Base-by-base conservation (phyloP, 2,797 vertebrate species). In the Zenarchopterus dispar region DNA sequence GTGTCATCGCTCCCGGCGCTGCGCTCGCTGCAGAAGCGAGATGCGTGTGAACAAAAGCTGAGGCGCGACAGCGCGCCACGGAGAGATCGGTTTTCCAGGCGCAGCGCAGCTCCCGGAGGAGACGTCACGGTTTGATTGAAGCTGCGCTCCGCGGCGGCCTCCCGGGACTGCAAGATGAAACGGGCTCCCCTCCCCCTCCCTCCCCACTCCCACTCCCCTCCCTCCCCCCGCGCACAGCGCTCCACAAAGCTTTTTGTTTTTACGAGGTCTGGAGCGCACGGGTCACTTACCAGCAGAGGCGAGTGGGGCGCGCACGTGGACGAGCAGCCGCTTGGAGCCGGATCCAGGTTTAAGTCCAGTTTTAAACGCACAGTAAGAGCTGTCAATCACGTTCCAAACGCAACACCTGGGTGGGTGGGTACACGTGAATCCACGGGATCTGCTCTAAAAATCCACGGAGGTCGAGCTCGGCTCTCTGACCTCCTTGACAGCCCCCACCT, bases 71-170 rank as follows among this genome's bases (percentile, higher is more conserved):
- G 75, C 78, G 84, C 83, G 84, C 82, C 77, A 83, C 81, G 85
- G 67, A 81, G 80, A 86, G 92, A 91, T 94, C 91, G 84, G 83
- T 88, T 94, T 93, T 91, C 93, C 85, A 87, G 87, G 87, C 90
- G 82, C 87, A 84, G 85, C 88, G 83, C 82, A 79, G 90, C 91
- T 93, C 92, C 89, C 90, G 82, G 90, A 86, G 90, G 91, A 93
- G 92, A 93, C 91, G 92, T 93, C 92, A 93, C 92, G 89, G 91
- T 92, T 92, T 93, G 92, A 93, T 93, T 93, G 92, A 93, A 94
- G 92, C 88, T 90, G 78, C 82, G 88, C 90, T 90, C 85, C 85
- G 88, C 75, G 85, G 87, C 80, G 88, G 86, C 87, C 88, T 89
- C 93, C 85, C 84, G 92, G 90, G 92, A 93, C 88, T 88, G 84